Evolutionary conservation across 2,797 vertebrate species (phyloP).

Genomic region (Gymnothorax reevesii): DNA sequence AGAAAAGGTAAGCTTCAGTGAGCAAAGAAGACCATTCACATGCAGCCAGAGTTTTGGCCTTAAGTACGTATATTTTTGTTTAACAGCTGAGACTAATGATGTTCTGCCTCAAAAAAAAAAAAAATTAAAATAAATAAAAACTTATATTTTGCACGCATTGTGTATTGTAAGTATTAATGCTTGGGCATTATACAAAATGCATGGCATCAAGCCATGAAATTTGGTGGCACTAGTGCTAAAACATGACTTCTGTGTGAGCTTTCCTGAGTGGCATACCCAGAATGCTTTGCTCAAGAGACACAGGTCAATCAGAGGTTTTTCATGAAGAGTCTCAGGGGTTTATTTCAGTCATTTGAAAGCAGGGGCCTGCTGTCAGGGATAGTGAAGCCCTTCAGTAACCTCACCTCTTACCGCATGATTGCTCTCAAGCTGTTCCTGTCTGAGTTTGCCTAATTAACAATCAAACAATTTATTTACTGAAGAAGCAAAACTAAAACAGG

Average conservation of each 20-base stretch:
- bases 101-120: not conserved
- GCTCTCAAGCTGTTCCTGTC: too few relatives aligned
- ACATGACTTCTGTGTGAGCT: not conserved
- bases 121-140: too few relatives aligned
- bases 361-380: too few relatives aligned
- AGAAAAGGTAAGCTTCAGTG: too few relatives aligned
- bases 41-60: too few relatives aligned
- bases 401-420: too few relatives aligned
- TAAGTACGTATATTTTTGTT: too few relatives aligned
- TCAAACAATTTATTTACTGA: too few relatives aligned
- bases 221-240: not conserved
- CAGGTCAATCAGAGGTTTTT: not conserved
- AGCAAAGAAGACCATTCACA: too few relatives aligned
- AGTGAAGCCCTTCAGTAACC: too few relatives aligned
- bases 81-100: not conserved
- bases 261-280: not conserved
- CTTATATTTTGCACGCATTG: not conserved
- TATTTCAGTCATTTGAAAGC: not conserved
- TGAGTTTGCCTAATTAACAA: too few relatives aligned
- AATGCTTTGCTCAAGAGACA: not conserved
- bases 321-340: not conserved
- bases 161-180: not conserved
- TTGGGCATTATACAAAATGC: not conserved
- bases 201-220: not conserved
- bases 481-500: too few relatives aligned